Evolutionary conservation across 2,797 vertebrate genomes (phyloP), one percentile per base, ranked within the genome.

Genomic region (Gastrophryne carolinensis): DNA sequence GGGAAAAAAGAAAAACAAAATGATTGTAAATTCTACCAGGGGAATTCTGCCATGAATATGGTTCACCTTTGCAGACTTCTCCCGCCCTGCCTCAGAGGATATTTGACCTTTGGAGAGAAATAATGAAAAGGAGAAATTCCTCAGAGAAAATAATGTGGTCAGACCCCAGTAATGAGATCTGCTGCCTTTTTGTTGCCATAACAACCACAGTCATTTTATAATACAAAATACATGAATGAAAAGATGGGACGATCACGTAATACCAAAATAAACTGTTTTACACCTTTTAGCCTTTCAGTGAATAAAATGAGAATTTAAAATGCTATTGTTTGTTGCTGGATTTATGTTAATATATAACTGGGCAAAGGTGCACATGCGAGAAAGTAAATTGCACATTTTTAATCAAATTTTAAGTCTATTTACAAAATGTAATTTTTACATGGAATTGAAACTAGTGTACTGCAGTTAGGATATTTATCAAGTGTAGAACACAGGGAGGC

Each of bases 131-230:
- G 88, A 91, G 90, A 89, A 93, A 94, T 93, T 92, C 94, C 94
- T 94, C 91, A 90, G 94, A 94, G 95, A 94, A 92, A 93, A 95
- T 95, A 93, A 95, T 88, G 90, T 90, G 91, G 91, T 94, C 92
- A 84, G 91, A 92, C 92, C 93, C 92, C 91, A 88, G 94, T 96
- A 97, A 98, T 96, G 94, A 98, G 95, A 98, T 95, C 93, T 91
- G 94, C 92, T 94, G 93, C 93, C 92, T 94, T 85, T 91, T 85
- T 88, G 95, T 97, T 94, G 90, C 93, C 86, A 95, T 95, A 89
- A 91, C 84, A 90, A 97, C 94, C 63, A 27, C 88, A 91, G 87
- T 90, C 91, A 90, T 93, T 93, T 93, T 92, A 91, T 95, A 92
- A 95, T 93, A 95, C 92, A 90, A 92, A 92, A 91, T 95, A 94